phyloP scores from a whole-genome alignment of 2,888 invertebrate genomes.

The Cheilosia vulpina region DNA sequence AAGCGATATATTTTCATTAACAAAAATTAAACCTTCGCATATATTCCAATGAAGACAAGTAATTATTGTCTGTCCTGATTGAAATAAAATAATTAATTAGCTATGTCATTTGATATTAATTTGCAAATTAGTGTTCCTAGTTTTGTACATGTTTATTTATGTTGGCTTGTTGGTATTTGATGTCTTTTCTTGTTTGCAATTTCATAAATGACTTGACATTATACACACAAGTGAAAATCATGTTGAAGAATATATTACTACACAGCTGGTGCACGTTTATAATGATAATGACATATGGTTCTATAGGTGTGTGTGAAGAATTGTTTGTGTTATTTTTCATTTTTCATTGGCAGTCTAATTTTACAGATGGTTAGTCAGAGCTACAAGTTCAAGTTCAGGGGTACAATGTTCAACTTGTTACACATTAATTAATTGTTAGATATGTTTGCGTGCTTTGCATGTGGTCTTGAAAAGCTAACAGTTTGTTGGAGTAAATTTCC shows the following conservation, averaged over 20 bases:
- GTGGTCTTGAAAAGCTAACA: background rate
- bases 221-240: background rate
- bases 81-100: constrained; percentile 14
- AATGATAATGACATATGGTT: background rate
- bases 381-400: constrained; percentile 51
- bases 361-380: constrained; percentile 23
- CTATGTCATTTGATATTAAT: constrained; percentile 8
- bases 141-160: background rate
- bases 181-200: background rate
- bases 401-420: constrained; percentile 15
- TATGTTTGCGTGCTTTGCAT: constrained; percentile 19
- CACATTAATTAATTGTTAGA: constrained; percentile 5
- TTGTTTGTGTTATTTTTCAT: background rate
- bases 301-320: constrained; percentile 12
- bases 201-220: background rate
- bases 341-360: constrained; percentile 11
- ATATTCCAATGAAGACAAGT: background rate
- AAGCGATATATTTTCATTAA: constrained; percentile 23
- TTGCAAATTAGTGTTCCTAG: constrained; percentile 30
- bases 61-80: constrained; percentile 5
- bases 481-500: too few relatives aligned
- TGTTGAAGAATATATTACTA: background rate
- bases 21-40: background rate
- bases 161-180: background rate
- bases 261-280: constrained; percentile 3